Percentiles rank a stretch among this genome's conserved stretches.
phyloP scores from a whole-genome alignment of 2,888 invertebrate genomes.

The Poecilobothrus nobilitatus region DNA sequence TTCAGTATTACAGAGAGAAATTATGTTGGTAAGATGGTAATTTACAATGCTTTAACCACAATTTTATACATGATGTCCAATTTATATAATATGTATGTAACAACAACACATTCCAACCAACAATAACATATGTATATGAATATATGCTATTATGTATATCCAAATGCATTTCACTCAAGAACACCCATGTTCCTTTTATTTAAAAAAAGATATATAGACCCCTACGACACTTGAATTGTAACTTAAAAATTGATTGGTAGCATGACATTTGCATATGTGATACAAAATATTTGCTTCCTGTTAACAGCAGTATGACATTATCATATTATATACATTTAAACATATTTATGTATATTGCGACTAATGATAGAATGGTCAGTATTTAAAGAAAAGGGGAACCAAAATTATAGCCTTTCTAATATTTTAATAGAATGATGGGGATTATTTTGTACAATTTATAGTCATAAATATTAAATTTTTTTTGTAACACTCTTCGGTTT shows the following conservation, averaged over 20 bases:
- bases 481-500: not conserved
- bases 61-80: too few relatives aligned
- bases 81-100: too few relatives aligned
- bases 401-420: too few relatives aligned
- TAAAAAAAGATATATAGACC: not conserved
- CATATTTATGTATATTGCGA: too few relatives aligned
- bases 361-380: not conserved
- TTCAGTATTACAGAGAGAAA: too few relatives aligned
- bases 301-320: not conserved
- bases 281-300: not conserved
- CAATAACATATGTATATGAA: too few relatives aligned
- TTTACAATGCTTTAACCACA: too few relatives aligned
- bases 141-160: too few relatives aligned
- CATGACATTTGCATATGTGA: not conserved
- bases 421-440: not conserved
- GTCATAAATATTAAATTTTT: not conserved
- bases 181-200: not conserved
- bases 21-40: too few relatives aligned
- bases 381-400: not conserved
- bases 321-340: too few relatives aligned
- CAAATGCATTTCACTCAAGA: not conserved
- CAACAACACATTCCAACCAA: too few relatives aligned
- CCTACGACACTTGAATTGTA: not conserved
- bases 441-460: not conserved
- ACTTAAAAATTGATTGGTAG: not conserved